Percentiles rank a stretch among this genome's conserved stretches.
Conservation (phyloP, 2,888 invertebrate genomes). For the Colletes collaris region DNA sequence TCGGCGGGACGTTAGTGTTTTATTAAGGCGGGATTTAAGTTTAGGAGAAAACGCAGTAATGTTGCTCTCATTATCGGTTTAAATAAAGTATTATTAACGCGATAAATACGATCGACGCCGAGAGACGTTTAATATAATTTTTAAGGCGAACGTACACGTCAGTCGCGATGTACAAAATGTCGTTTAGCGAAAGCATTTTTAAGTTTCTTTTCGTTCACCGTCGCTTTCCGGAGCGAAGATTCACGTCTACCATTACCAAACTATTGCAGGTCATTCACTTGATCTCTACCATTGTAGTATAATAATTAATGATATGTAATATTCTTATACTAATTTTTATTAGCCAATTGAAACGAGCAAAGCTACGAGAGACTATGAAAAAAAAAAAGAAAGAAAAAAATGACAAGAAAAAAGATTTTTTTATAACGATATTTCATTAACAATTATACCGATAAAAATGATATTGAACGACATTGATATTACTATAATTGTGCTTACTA, state of each 20-base stretch:
- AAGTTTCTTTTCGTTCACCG: background rate
- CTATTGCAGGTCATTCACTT: conserved; percentile 78
- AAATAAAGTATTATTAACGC: too few relatives aligned
- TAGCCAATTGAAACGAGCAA: conserved; percentile 74
- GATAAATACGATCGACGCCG: too few relatives aligned
- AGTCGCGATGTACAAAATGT: conserved; percentile 15
- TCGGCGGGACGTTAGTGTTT: background rate
- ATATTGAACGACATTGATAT: conserved; percentile 58
- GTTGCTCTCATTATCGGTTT: too few relatives aligned
- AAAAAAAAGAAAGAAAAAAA: conserved; percentile 40
- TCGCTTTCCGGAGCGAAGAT: conserved; percentile 65
- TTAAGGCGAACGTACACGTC: conserved; percentile 7
- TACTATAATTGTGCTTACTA: conserved; percentile 61
- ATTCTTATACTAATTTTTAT: conserved; percentile 79
- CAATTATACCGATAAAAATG: conserved; percentile 52
- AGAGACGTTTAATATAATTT: conserved; percentile 7
- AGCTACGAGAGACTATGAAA: conserved; percentile 50
- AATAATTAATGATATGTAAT: conserved; percentile 75
- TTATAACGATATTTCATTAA: conserved; percentile 73
- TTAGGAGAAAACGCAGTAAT: too few relatives aligned
- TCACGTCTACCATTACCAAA: conserved; percentile 78
- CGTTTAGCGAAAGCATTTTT: background rate
- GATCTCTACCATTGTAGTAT: conserved; percentile 81
- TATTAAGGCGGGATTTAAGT: background rate
- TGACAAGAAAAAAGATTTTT: conserved; percentile 58